Conservation (phyloP, 23 tunicate genomes). For the Aplidium turbinatum region DNA sequence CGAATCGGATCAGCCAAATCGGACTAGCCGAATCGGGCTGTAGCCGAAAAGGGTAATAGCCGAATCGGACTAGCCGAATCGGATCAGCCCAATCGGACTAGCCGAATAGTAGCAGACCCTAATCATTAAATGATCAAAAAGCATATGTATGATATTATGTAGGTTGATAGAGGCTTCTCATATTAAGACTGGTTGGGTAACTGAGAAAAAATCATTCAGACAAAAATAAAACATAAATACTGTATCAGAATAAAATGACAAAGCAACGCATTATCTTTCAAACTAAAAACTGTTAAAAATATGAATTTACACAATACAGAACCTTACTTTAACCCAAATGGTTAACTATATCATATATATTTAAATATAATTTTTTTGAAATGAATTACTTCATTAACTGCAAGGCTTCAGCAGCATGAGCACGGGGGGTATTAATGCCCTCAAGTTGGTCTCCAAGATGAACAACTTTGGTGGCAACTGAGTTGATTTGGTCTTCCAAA, state of each 20-base stretch:
- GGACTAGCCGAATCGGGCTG: too few species aligned
- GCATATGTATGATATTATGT: too few species aligned
- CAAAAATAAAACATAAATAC: neutral
- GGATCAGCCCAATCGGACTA: too few species aligned
- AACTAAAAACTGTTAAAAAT: slow-evolving; percentile 1
- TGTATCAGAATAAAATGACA: neutral
- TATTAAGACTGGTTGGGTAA: too few species aligned
- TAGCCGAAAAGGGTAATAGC: too few species aligned
- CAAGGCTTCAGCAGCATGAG: slow-evolving; percentile 99
- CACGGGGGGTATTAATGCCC: slow-evolving; percentile 96
- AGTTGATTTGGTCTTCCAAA: slow-evolving; percentile 90
- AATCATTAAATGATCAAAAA: too few species aligned
- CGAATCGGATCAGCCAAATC: too few species aligned
- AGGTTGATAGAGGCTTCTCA: too few species aligned
- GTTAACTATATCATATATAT: neutral
- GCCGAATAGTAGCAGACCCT: too few species aligned
- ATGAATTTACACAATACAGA: neutral
- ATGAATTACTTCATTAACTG: slow-evolving; percentile 81
- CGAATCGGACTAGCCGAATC: too few species aligned
- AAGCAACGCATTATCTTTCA: too few species aligned
- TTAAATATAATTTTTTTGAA: neutral
- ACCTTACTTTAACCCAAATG: neutral
- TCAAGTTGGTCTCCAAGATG: slow-evolving; percentile 99
- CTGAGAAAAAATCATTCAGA: slow-evolving; percentile 1
- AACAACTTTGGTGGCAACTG: slow-evolving; percentile 97